A percentile compares a stretch with the other conserved stretches of the same genome.
These are phyloP conservation scores for Lepidurus packardi DNA, from an alignment of 1,140 invertebrate species.

Conservation along the genomic window DNA sequence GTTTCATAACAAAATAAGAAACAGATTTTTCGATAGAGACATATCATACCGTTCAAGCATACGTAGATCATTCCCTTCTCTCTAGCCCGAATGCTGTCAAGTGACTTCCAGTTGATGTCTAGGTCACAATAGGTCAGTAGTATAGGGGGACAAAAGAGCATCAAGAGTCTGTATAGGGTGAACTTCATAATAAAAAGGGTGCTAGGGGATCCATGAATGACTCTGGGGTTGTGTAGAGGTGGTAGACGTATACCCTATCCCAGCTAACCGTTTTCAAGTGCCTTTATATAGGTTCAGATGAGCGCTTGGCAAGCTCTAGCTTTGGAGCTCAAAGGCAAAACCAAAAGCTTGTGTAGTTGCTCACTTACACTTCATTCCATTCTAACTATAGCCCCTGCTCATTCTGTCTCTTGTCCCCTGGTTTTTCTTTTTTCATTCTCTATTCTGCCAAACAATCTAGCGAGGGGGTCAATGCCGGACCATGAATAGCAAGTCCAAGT, in stretches of 20 bases:
- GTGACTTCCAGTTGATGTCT: neutral
- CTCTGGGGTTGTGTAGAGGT: neutral
- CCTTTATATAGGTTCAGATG: neutral
- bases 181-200: conserved; percentile 7
- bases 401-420: neutral
- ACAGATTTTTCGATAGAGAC: neutral
- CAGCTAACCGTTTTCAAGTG: conserved; percentile 11
- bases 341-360: conserved; percentile 9
- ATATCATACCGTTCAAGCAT: neutral
- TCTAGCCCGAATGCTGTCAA: neutral
- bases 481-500: neutral
- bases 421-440: neutral
- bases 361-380: neutral
- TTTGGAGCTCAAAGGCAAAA: neutral
- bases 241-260: neutral
- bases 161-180: neutral
- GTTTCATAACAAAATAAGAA: too few species aligned
- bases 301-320: neutral
- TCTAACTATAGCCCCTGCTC: neutral
- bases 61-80: neutral
- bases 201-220: conserved; percentile 14
- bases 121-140: conserved; percentile 13
- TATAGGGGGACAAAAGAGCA: conserved; percentile 14
- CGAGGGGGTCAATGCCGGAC: neutral
- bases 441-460: neutral